These are phyloP conservation scores for Trichonephila clavata DNA, from an alignment of 1,140 invertebrate genomes.

Conservation along the genomic window DNA sequence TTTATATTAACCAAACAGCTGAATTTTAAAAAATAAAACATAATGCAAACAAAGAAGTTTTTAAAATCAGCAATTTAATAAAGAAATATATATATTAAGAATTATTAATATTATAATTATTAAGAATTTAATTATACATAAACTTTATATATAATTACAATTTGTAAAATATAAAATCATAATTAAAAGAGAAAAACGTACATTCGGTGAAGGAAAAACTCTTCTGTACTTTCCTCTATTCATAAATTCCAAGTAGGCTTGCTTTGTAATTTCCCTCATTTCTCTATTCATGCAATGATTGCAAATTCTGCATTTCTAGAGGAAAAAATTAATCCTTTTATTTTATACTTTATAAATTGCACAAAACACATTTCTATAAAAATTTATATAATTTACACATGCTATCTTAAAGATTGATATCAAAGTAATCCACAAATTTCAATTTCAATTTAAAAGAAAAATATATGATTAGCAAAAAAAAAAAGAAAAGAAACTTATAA, in stretches of 20 bases:
- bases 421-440: not conserved
- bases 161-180: not conserved
- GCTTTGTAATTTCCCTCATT: constrained; percentile 84
- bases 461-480: too few species aligned
- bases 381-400: too few species aligned
- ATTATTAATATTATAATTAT: too few species aligned
- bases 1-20: not conserved
- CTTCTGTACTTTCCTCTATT: constrained; percentile 67
- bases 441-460: constrained; percentile 85
- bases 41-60: too few species aligned
- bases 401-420: not conserved
- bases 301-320: constrained; percentile 89
- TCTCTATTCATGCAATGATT: constrained; percentile 87
- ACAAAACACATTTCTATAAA: too few species aligned
- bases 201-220: constrained; percentile 39
- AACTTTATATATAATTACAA: not conserved
- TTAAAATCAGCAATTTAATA: too few species aligned
- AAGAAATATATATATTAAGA: too few species aligned
- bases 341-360: too few species aligned
- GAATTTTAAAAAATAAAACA: not conserved
- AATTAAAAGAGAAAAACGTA: constrained; percentile 2
- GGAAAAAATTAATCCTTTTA: constrained; percentile 77
- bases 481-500: too few species aligned
- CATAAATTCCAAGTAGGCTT: constrained; percentile 51
- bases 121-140: too few species aligned